Base-by-base conservation (phyloP, 2,888 invertebrate genomes). In the Melieria picta region DNA sequence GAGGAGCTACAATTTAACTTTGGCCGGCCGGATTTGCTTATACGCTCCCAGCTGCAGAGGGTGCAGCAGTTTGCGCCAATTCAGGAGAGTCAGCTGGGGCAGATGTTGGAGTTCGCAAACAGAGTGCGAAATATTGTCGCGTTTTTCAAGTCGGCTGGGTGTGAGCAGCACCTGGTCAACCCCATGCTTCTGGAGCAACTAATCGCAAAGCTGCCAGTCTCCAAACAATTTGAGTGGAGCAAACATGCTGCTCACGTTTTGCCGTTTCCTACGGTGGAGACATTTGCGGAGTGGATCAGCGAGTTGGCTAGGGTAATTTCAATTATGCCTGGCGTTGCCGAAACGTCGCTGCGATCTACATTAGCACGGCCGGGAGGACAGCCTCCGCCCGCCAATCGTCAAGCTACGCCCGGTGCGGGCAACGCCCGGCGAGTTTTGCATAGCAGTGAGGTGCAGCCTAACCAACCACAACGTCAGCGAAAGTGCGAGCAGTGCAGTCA, bases 1-100 rank as follows among this genome's bases (percentile, higher is more conserved):
- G 60, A 73, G 7, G 71, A 74, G 60, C 45, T 74, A 0, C 13
- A 71, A 45, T 74, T 76, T 46, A 73, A 72, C 55, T 76, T 72
- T 48, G 66, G 75, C 11, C 71, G 74, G 1, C 71, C 74, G n/a
- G 71, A 72, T 5, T n/a, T 73, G 1, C 63, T 71, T 16, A 65
- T 73, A 42, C 62, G 46, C 6, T 46, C 67, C 4, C 68, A 73
- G 50, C n/a, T 70, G 43, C 48, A 60, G 30, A 70, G 64, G 60
- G 50, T 11, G 11, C 50, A 10, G 50, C 50, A 9, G 50, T 9
- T 10, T 50, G 2, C 11, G 11, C 11, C 10, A 10, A 50, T 11
- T 2, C 50, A 50, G 3, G 50, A 10, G 50, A 50, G 50, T 3
- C 11, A 10, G 2, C 2, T 11, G 50, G 50, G 50, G 50, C 9